phyloP scores from a whole-genome alignment of 2,797 vertebrate genomes.

The Cryptoblepharus egeriae region DNA sequence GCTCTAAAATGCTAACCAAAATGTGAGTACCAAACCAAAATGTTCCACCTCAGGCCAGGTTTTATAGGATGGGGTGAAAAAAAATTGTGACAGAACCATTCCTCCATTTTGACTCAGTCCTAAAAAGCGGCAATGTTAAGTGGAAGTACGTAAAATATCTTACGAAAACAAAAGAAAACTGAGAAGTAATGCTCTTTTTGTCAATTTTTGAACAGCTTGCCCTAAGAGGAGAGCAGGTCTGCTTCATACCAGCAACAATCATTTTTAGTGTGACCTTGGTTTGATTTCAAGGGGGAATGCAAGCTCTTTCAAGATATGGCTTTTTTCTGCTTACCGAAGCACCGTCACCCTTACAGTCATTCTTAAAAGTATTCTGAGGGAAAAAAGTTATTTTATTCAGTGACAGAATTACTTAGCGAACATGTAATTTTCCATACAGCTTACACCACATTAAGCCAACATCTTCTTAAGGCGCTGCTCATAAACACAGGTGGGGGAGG shows the following conservation, averaged over 20 bases:
- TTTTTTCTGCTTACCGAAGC: not conserved
- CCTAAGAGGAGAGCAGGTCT: fast-evolving
- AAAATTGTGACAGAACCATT: not conserved
- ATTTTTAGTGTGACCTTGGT: not conserved
- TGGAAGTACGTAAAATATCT: not conserved
- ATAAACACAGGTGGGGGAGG: constrained; percentile 45
- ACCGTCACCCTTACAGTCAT: not conserved
- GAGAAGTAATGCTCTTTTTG: not conserved
- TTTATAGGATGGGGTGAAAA: no score
- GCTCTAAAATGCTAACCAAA: no score
- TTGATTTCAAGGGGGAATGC: not conserved
- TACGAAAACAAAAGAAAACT: not conserved
- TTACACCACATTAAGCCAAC: constrained; percentile 24
- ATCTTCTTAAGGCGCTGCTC: constrained; percentile 28
- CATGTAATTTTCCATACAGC: constrained; percentile 1
- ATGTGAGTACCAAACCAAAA: no score
- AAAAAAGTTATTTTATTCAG: constrained; percentile 18
- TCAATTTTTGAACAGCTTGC: not conserved
- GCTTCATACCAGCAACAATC: not conserved
- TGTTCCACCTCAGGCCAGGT: not conserved
- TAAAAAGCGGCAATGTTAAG: not conserved
- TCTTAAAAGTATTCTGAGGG: not conserved
- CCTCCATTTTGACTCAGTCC: not conserved
- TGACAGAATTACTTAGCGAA: constrained; percentile 38
- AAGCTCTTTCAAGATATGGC: not conserved